Evolutionary conservation across 2,113 vertebrate species (phyloP), one percentile per base, ranked within the genome.

Genomic region (Takifugu bimaculatus): DNA sequence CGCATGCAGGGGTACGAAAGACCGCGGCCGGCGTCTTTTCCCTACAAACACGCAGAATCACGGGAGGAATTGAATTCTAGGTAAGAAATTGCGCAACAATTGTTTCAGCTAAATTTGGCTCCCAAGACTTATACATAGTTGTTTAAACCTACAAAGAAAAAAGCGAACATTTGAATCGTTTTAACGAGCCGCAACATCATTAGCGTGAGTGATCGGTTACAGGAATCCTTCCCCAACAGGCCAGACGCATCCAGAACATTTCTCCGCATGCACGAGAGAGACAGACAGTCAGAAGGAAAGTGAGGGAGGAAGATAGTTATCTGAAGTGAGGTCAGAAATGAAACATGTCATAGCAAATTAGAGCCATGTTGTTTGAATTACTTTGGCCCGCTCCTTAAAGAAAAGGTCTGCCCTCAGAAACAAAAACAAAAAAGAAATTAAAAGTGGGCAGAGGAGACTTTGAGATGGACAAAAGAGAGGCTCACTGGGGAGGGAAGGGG

Each of bases 311-410:
- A 84, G 89, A 90, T 86, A 80, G 82, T 83, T 90, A 91, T 91
- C 90, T 91, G 87, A 90, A 86, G 87, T 85, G 85, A 88, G 87
- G 88, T 89, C 88, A 88, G 85, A 91, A 89, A 91, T 91, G 87
- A 90, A 90, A 92, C 88, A 91, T 90, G 91, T 91, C 89, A 90
- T 86, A 89, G 89, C 89, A 90, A 92, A 92, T 91, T 91, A 91
- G 74, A 81, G 73, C 84, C 90, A 92, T 89, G 89, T 87, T 91
- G 87, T 91, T 90, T 88, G 86, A 90, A 92, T 91, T 92, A 91
- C 82, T 82, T 65, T 5, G 73, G 74, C 72, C 75, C 81, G 82
- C 78, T 85, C 64, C 79, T 87, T 86, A 66, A 85, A 84, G 75
- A 75, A 63, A 66, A 70, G 35, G 67, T 75, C 69, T 74, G 68